Conservation (phyloP, 1,140 invertebrate species). For the Armadillidium nasatum region DNA sequence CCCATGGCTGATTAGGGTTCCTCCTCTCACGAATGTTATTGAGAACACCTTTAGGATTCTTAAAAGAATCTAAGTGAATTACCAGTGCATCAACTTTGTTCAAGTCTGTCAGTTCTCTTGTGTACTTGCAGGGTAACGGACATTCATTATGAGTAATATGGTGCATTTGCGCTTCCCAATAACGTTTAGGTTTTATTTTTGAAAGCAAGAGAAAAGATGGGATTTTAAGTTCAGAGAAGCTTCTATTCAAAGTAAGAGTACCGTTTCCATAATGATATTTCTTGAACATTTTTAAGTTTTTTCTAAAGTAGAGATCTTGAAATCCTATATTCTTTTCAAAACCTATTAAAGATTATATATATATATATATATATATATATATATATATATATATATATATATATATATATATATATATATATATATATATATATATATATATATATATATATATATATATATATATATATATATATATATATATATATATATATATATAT, state of each 20-base stretch:
- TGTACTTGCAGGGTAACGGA: neutral
- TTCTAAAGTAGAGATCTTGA: neutral
- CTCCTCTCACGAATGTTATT: neutral
- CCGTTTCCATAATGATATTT: neutral
- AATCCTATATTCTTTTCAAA: neutral
- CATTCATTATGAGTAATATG: neutral
- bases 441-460: neutral
- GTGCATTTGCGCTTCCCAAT: neutral
- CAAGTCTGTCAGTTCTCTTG: neutral
- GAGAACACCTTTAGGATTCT: neutral
- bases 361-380: slow-evolving; percentile 15
- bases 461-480: neutral
- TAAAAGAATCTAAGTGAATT: too few species aligned
- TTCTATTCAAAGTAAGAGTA: neutral
- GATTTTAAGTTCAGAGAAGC: neutral
- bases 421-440: neutral
- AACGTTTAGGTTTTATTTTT: neutral
- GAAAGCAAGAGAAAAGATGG: neutral
- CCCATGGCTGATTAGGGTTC: neutral
- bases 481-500: too few species aligned
- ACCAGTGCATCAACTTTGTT: neutral
- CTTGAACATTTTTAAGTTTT: neutral
- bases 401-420: neutral
- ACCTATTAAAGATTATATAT: neutral
- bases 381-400: slow-evolving; percentile 1